Evolutionary conservation across 2,888 invertebrate genomes (phyloP), one percentile per base, ranked within the genome.

Genomic region (Deilephila porcellus): DNA sequence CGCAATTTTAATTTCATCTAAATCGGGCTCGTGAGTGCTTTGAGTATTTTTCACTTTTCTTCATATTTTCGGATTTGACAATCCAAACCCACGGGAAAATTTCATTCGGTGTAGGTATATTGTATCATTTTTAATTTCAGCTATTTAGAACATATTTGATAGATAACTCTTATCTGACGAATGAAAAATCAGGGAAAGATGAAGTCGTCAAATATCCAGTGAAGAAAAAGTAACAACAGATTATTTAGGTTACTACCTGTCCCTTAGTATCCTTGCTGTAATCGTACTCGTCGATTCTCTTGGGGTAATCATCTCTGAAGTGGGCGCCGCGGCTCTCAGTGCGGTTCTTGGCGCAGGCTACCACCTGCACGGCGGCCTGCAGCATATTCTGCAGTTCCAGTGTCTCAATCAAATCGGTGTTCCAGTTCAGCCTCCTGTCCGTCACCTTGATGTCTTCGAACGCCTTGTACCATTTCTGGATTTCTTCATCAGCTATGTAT

Each of bases 271-370:
- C 96, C 86, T 99, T 99, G 83, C 97, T 96, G 88, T 98, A 99
- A 90, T 99, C 99, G 85, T 95, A 97, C 92, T 99, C 99, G 90
- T 99, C 99, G 2, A 96, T 83, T 80, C 99, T 95, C n/a, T 93
- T 94, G 83, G 98, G 98, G 89, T 96, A 99, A 91, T 99, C 99
- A 88, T 99, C 99, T 73, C 99, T 96, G 60, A 99, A 99, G 90
- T 99, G 99, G 3, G 99, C 99, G n/a, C 99, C 99, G 75, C 99
- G 96, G 73, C 99, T 99, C 92, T 99, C 99, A 79, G 98, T 98
- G 64, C 99, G 96, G 80, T 98, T 98, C 89, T 97, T 98, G 2
- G 99, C 99, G 5, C 96, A 96, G 37, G 97, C 96, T 75, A 99
- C 98, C 11, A 93, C 91, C 79, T 98, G 98, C 79, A 97, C 94